Evolutionary conservation across 2,888 invertebrate species (phyloP), one percentile per base, ranked within the genome.

Genomic region (Tachina grossa): DNA sequence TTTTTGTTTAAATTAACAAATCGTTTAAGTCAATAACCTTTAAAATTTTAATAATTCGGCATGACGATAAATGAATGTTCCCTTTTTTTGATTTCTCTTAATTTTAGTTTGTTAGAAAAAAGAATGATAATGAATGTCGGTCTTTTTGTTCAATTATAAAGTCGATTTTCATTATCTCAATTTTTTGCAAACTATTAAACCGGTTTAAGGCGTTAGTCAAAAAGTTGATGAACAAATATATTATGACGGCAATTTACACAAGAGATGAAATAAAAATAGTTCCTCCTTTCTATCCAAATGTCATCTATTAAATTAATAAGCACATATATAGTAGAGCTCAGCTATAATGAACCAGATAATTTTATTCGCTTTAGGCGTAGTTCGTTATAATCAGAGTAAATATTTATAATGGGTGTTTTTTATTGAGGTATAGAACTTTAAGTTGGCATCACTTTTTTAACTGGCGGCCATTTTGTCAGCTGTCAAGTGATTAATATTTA

Each of bases 11-110:
- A 71, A 13, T 59, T 5, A 43, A 51, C 13, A 16, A 61, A 19
- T 5, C 8, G 39, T 11, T 19, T 19, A 51, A 51, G 74, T 74
- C 74, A 61, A 59, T 31, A 51, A 74, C 61, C 74, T 61, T 22
- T 49, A 61, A 49, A 39, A 31, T 49, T 49, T 16, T 19, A 22
- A 1, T 14, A 6, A n/a, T 39, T 59, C 31, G 39, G 4, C 45
- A 57, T 14, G n/a, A 4, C 3, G n/a, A 31, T 45, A 45, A 71
- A 59, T 31, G 19, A 31, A 6, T 31, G 31, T 10, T n/a, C 31
- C 14, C 14, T 49, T 59, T 4, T 39, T 59, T n/a, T 31, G 31
- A 72, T 59, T 47, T 6, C 5, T 61, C 49, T 14, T 9, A 45
- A 31, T 3, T 3, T 16, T 71, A 22, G n/a, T 45, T 47, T 71